Conservation (phyloP, 2,888 invertebrate species). For the Volucella inanis region DNA sequence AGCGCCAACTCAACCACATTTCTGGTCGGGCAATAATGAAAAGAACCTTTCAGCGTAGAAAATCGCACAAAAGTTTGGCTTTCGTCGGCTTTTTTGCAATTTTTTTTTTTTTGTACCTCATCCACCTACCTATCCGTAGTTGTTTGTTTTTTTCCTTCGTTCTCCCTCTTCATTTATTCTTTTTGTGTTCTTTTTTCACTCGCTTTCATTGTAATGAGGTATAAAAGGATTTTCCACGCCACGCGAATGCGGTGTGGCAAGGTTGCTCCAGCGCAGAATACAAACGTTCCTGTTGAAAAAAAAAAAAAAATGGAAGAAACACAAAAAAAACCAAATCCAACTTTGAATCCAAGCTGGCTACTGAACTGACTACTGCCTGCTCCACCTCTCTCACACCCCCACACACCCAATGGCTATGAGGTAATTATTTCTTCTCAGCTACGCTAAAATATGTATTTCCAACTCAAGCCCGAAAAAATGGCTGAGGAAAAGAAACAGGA, state of each 20-base stretch:
- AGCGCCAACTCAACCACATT: conserved; percentile 69
- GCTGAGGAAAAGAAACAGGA: conserved; percentile 38
- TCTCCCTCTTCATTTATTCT: conserved; percentile 3
- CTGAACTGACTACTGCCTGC: conserved; percentile 10
- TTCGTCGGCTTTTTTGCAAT: conserved; percentile 70
- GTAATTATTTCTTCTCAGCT: conserved; percentile 71
- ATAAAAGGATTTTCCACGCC: conserved; percentile 75
- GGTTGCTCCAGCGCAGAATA: conserved; percentile 53
- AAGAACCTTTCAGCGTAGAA: conserved; percentile 72
- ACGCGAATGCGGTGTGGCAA: conserved; percentile 72
- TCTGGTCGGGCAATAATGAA: conserved; percentile 73
- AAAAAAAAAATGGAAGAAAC: neutral
- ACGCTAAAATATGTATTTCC: conserved; percentile 70
- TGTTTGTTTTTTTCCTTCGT: conserved; percentile 36
- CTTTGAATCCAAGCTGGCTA: conserved; percentile 54
- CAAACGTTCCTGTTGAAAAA: neutral
- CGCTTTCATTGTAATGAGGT: conserved; percentile 75
- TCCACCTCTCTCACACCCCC: conserved; percentile 19
- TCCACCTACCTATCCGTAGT: conserved; percentile 37
- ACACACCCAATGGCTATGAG: conserved; percentile 66
- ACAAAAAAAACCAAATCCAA: conserved; percentile 36
- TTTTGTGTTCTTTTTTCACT: conserved; percentile 69
- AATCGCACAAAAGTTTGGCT: conserved; percentile 75
- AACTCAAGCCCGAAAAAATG: conserved; percentile 44
- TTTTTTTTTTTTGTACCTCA: conserved; percentile 23